Evolutionary conservation across 2,797 vertebrate genomes (phyloP).

Genomic region (Ceyx erithaca): DNA sequence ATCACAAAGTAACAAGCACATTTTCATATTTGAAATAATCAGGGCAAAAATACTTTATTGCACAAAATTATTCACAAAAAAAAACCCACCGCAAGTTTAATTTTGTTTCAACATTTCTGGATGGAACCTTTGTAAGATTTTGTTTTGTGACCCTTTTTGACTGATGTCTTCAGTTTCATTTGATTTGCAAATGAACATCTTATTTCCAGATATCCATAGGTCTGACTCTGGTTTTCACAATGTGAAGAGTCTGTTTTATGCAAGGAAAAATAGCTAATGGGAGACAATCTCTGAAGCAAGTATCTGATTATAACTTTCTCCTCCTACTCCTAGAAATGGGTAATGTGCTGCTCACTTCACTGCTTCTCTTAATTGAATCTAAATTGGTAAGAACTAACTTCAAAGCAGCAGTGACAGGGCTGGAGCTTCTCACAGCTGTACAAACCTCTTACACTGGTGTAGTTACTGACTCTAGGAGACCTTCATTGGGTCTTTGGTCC

Average conservation of each 20-base stretch:
- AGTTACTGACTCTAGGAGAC: neutral
- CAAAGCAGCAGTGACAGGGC: neutral
- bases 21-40: neutral
- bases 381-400: neutral
- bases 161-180: neutral
- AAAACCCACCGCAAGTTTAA: rapidly evolving
- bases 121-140: neutral
- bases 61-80: neutral
- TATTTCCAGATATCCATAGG: neutral
- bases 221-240: neutral
- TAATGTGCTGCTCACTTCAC: neutral
- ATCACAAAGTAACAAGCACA: neutral
- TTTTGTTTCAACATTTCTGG: neutral
- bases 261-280: neutral
- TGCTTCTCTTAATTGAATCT: neutral
- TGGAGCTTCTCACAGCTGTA: neutral
- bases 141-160: neutral
- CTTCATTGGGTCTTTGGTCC: neutral
- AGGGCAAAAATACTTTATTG: neutral
- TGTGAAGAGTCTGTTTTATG: neutral
- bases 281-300: neutral
- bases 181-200: neutral
- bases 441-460: neutral
- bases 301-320: neutral
- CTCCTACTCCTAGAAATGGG: neutral